Evolutionary conservation across 2,113 vertebrate species (phyloP).

Genomic region (Neodon shergylaensis): DNA sequence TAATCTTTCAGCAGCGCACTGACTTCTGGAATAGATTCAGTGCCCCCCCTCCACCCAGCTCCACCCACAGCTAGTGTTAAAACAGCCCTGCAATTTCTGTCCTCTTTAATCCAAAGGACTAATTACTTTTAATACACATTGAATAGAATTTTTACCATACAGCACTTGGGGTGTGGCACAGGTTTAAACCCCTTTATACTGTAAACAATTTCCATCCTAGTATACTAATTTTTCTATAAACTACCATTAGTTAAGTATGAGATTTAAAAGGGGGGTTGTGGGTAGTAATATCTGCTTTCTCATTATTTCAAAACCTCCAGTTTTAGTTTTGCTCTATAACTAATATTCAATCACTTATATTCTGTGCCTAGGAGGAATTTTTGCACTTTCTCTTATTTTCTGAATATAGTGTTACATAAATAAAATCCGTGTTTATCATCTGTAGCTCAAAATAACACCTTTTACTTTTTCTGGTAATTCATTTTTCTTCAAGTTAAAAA

Average conservation of each 20-base stretch:
- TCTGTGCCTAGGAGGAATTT: neutral
- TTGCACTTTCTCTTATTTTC: neutral
- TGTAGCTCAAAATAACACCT: neutral
- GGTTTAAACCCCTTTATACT: neutral
- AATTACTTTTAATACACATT: neutral
- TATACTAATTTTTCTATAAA: neutral
- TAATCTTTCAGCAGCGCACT: conserved; percentile 27
- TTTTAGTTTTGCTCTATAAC: neutral
- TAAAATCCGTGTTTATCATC: neutral
- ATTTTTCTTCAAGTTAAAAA: neutral
- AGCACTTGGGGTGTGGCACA: neutral
- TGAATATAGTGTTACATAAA: neutral
- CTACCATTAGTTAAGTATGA: neutral
- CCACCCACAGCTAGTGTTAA: neutral
- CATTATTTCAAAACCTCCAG: neutral
- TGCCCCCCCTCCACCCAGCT: fast-evolving
- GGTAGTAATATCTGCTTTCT: neutral
- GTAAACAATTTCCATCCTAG: neutral
- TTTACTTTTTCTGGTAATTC: neutral
- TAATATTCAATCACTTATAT: neutral
- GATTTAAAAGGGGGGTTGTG: neutral
- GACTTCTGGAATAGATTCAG: conserved; percentile 32
- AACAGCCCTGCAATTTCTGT: neutral
- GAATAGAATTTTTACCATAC: conserved; percentile 10
- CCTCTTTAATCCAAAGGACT: conserved; percentile 3